These are phyloP conservation scores for Arrhopalites spinosus DNA, from an alignment of 2,888 invertebrate species.

Conservation along the genomic window DNA sequence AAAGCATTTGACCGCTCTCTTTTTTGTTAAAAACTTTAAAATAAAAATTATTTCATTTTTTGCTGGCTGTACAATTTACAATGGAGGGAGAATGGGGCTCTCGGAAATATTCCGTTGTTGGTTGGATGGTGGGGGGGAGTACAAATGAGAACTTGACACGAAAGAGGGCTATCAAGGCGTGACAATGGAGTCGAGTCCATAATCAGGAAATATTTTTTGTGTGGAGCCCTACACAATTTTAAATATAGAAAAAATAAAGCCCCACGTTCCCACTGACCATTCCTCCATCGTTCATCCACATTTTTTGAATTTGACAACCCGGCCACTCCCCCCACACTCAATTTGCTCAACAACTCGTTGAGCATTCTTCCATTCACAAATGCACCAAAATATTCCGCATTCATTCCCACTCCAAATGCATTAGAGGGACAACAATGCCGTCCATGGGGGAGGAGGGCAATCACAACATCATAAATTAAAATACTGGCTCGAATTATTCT, in stretches of 20 bases:
- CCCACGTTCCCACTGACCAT: background rate
- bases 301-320: slow-evolving; percentile 46
- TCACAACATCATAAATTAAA: too few species aligned
- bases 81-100: too few species aligned
- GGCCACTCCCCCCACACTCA: slow-evolving; percentile 46
- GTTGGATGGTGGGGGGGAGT: slow-evolving; percentile 35
- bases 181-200: slow-evolving; percentile 40
- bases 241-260: background rate
- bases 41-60: too few species aligned
- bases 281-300: slow-evolving; percentile 50
- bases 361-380: background rate
- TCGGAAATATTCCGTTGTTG: too few species aligned
- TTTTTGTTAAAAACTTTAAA: too few species aligned
- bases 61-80: too few species aligned
- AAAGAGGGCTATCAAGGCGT: slow-evolving; percentile 52
- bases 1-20: too few species aligned
- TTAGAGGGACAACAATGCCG: too few species aligned
- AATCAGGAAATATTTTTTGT: background rate
- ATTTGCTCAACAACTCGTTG: slow-evolving; percentile 29
- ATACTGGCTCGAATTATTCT: too few species aligned
- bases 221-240: too few species aligned
- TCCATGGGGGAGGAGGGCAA: too few species aligned
- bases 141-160: slow-evolving; percentile 54
- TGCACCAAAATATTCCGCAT: background rate
- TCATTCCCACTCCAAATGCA: background rate